A percentile compares a stretch with the other conserved stretches of the same genome.
phyloP scores from a whole-genome alignment of 2,888 invertebrate species.

The Buathra laborator region DNA sequence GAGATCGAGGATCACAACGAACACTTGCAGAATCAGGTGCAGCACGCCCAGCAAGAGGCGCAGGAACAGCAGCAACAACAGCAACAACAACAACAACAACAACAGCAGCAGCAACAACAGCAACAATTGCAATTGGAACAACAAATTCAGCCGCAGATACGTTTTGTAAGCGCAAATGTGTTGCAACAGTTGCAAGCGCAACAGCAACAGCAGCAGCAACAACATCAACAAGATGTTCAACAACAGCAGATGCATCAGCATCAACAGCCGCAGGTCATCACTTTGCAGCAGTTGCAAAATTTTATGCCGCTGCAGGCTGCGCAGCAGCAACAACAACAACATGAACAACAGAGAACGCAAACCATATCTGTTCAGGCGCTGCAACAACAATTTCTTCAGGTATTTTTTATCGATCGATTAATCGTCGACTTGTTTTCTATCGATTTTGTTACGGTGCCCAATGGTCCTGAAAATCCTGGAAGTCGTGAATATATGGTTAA shows the following conservation, averaged over 20 bases:
- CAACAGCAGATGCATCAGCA: constrained; percentile 83
- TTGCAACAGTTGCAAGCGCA: constrained; percentile 83
- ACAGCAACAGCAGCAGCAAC: constrained; percentile 76
- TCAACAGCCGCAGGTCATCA: constrained; percentile 85
- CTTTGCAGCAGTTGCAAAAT: constrained; percentile 85
- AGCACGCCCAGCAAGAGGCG: constrained; percentile 70
- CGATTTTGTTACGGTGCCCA: neutral
- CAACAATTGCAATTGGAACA: constrained; percentile 73
- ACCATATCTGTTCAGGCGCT: constrained; percentile 86
- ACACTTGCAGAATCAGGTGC: constrained; percentile 75
- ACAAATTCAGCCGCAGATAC: constrained; percentile 80
- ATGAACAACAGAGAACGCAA: constrained; percentile 82
- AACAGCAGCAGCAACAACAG: constrained; percentile 75
- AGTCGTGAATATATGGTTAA: neutral
- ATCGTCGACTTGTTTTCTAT: neutral
- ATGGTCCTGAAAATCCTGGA: neutral
- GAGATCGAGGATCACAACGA: constrained; percentile 82
- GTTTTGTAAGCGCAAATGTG: constrained; percentile 82
- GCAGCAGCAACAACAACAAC: constrained; percentile 80
- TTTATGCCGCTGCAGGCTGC: constrained; percentile 84
- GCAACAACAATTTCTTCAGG: constrained; percentile 86
- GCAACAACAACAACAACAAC: constrained; percentile 77
- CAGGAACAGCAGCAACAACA: constrained; percentile 78
- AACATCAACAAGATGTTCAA: constrained; percentile 85
- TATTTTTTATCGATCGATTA: constrained; percentile 68